Conservation (phyloP, 2,797 vertebrate species). For the Sebastes aleutianus region DNA sequence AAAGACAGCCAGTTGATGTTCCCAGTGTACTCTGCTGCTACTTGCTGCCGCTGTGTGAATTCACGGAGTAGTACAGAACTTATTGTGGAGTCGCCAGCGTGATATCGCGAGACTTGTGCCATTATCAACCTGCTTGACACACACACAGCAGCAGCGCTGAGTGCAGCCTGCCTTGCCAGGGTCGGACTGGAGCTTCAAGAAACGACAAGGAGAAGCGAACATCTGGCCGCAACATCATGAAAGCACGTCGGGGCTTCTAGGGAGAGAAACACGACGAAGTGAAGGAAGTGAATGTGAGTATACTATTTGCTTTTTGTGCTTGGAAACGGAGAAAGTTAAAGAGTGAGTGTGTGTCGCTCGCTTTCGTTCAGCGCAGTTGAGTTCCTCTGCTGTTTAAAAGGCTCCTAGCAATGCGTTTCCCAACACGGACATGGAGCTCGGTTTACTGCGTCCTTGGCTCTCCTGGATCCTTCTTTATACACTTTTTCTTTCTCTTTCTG, state of each 20-base stretch:
- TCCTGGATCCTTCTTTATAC: neutral
- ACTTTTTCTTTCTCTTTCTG: constrained; percentile 23
- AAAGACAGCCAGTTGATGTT: constrained; percentile 56
- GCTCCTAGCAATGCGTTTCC: constrained; percentile 71
- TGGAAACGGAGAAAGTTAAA: constrained; percentile 72
- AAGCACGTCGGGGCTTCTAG: constrained; percentile 65
- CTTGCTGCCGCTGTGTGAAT: constrained; percentile 85
- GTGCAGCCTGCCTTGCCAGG: constrained; percentile 81
- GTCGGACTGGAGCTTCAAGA: constrained; percentile 79
- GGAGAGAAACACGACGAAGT: constrained; percentile 58
- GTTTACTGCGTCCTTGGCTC: constrained; percentile 57
- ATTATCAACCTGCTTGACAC: constrained; percentile 90
- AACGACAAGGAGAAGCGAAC: constrained; percentile 81
- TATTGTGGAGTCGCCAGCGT: constrained; percentile 62
- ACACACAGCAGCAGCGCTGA: constrained; percentile 76
- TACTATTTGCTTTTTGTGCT: constrained; percentile 16
- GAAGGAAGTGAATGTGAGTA: constrained; percentile 75
- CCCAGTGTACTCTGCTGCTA: constrained; percentile 66
- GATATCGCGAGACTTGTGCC: constrained; percentile 91
- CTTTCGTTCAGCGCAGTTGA: constrained; percentile 76
- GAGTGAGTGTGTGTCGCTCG: constrained; percentile 30
- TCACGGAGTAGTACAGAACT: constrained; percentile 81
- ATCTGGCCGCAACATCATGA: constrained; percentile 86
- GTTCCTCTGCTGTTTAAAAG: constrained; percentile 82
- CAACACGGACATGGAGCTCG: constrained; percentile 70